phyloP scores from a whole-genome alignment of 2,113 vertebrate species.

The Empidonax traillii region DNA sequence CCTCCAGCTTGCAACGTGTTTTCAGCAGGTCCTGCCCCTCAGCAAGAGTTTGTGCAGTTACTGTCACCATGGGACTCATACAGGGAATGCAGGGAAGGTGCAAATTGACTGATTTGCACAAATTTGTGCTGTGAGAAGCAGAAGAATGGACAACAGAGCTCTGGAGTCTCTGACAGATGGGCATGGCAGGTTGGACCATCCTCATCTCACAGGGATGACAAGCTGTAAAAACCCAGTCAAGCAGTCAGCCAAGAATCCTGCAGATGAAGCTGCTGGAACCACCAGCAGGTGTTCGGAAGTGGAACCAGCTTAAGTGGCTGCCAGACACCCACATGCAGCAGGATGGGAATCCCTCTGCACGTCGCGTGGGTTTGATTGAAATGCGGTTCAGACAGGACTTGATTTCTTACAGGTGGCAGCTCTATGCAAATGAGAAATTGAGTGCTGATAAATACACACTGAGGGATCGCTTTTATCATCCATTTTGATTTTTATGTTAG shows the following conservation, averaged over 20 bases:
- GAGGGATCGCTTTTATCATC: not conserved
- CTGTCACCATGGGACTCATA: rapidly evolving
- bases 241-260: not conserved
- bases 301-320: not conserved
- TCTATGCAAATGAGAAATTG: not conserved
- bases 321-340: not conserved
- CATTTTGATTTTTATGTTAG: not conserved
- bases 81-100: not conserved
- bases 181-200: not conserved
- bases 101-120: not conserved
- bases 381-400: not conserved
- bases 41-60: not conserved
- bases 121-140: not conserved
- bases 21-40: not conserved
- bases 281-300: not conserved
- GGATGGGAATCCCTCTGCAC: not conserved
- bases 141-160: not conserved
- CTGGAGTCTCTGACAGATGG: not conserved
- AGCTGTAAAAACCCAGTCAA: not conserved
- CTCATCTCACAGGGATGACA: not conserved
- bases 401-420: not conserved
- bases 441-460: not conserved
- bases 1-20: not conserved
- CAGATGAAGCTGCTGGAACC: slow-evolving; percentile 2
- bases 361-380: not conserved